Conservation (phyloP, 1,140 invertebrate genomes). For the Drosophila trapezifrons region DNA sequence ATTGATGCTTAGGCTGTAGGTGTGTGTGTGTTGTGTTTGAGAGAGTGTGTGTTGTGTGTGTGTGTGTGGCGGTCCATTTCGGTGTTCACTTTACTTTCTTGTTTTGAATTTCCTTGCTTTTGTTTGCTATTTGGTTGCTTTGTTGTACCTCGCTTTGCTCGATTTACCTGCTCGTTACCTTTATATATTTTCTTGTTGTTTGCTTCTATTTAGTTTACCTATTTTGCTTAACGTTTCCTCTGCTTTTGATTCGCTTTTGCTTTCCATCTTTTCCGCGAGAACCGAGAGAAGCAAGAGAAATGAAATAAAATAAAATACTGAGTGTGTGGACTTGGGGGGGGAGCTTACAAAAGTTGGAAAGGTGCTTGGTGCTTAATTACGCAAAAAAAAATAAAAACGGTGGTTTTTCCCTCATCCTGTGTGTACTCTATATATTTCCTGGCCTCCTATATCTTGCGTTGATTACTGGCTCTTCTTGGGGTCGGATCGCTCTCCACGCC, state of each 20-base stretch:
- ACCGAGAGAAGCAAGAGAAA: neutral
- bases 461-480: slow-evolving; percentile 7
- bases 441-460: slow-evolving; percentile 26
- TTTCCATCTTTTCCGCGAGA: neutral
- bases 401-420: slow-evolving; percentile 20
- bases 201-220: slow-evolving; percentile 6
- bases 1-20: slow-evolving; percentile 75
- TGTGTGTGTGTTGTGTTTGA: slow-evolving; percentile 6
- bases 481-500: neutral
- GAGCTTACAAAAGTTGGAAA: slow-evolving; percentile 5
- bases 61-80: slow-evolving; percentile 60
- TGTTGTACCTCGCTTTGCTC: slow-evolving; percentile 44
- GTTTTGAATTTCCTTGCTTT: slow-evolving; percentile 4
- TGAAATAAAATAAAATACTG: slow-evolving; percentile 18
- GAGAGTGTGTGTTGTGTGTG: slow-evolving; percentile 17
- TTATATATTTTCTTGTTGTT: slow-evolving; percentile 10
- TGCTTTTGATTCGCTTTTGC: slow-evolving; percentile 25
- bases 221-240: slow-evolving; percentile 1
- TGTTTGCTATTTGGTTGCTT: slow-evolving; percentile 64
- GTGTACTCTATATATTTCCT: slow-evolving; percentile 8
- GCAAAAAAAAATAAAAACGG: slow-evolving; percentile 19
- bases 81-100: slow-evolving; percentile 62
- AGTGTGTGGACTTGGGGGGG: slow-evolving; percentile 4
- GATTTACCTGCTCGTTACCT: slow-evolving; percentile 31
- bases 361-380: slow-evolving; percentile 17